These are phyloP conservation scores for Tachycineta bicolor DNA, from an alignment of 2,113 vertebrate genomes.

Conservation along the genomic window DNA sequence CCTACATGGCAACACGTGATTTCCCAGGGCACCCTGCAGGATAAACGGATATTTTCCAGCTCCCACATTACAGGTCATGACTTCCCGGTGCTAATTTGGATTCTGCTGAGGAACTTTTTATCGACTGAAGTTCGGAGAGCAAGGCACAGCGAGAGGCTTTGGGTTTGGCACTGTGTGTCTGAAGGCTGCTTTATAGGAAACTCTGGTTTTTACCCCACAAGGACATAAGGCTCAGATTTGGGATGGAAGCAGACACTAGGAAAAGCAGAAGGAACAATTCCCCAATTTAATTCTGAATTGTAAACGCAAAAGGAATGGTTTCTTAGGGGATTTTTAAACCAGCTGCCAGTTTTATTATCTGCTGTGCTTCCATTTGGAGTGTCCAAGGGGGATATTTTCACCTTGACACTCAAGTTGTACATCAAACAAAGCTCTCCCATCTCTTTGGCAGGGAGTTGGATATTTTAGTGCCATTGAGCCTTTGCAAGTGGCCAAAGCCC, in stretches of 20 bases:
- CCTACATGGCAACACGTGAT: background rate
- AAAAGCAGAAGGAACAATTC: background rate
- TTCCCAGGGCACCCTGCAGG: background rate
- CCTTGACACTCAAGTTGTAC: background rate
- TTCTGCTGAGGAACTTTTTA: slow-evolving; percentile 8
- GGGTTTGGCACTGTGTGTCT: background rate
- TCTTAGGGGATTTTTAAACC: background rate
- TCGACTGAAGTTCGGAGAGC: background rate
- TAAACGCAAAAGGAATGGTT: background rate
- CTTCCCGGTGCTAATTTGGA: background rate
- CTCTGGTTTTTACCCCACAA: background rate
- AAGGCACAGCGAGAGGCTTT: background rate
- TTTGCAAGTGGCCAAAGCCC: background rate
- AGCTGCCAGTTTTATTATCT: background rate
- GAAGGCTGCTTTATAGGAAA: background rate
- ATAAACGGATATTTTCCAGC: background rate
- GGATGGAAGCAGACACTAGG: background rate
- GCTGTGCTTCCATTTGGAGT: background rate
- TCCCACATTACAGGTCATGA: background rate
- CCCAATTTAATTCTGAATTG: background rate
- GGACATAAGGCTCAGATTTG: background rate
- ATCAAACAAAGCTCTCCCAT: background rate
- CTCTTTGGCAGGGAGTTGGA: background rate
- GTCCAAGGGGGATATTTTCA: background rate
- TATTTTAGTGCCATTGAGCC: background rate